phyloP scores from a whole-genome alignment of 2,113 vertebrate species.

The Poicephalus meyeri region DNA sequence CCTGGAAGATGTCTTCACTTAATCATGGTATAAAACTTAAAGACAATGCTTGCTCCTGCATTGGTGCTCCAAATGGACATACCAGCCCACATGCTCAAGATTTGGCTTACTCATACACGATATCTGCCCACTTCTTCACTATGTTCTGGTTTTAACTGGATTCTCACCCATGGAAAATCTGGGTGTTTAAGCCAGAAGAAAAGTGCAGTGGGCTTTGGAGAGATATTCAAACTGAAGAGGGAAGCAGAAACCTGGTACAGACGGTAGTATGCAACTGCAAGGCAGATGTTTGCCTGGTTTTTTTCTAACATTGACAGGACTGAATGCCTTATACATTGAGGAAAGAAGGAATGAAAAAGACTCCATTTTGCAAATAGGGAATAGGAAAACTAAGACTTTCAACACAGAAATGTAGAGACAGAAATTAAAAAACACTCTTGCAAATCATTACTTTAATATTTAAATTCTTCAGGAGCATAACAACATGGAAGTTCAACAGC shows the following conservation, averaged over 20 bases:
- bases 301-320: background rate
- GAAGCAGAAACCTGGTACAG: background rate
- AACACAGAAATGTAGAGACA: background rate
- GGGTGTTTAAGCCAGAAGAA: background rate
- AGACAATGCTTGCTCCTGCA: background rate
- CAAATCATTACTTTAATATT: background rate
- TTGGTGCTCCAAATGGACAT: background rate
- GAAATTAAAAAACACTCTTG: background rate
- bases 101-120: accelerated
- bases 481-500: background rate
- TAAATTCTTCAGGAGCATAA: background rate
- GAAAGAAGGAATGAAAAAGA: background rate
- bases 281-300: background rate
- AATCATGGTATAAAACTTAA: background rate
- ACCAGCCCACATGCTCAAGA: background rate
- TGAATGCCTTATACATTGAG: background rate
- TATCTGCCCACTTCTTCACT: background rate
- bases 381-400: background rate
- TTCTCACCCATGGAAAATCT: background rate
- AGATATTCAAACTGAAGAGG: background rate
- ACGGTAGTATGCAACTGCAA: background rate
- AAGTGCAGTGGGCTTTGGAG: background rate
- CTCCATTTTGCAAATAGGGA: background rate
- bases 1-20: background rate
- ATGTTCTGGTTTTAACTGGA: background rate